These are phyloP conservation scores for Amiota mariae DNA, from an alignment of 2,888 invertebrate genomes.

Conservation along the genomic window DNA sequence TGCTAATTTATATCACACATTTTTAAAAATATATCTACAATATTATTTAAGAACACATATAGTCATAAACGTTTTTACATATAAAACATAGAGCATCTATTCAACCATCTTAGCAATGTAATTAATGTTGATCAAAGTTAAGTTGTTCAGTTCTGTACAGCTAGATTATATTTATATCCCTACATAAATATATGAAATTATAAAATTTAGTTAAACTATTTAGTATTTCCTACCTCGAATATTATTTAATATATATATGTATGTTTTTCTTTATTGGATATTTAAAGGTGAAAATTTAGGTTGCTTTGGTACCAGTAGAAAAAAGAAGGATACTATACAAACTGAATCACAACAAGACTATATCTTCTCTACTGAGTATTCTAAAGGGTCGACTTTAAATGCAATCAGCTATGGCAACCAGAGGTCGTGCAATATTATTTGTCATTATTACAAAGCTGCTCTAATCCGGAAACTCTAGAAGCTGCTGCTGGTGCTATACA, in stretches of 20 bases:
- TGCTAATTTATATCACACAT: no score
- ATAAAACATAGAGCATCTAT: no score
- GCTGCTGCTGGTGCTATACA: slow-evolving; percentile 99
- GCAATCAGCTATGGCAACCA: slow-evolving; percentile 89
- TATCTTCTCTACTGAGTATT: slow-evolving; percentile 70
- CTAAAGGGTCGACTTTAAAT: slow-evolving; percentile 73
- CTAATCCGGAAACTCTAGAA: slow-evolving; percentile 97
- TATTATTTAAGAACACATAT: no score
- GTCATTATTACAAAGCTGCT: slow-evolving; percentile 92
- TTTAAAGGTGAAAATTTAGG: slow-evolving; percentile 89
- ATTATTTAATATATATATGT: not conserved
- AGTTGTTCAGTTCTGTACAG: no score
- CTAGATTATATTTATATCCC: no score
- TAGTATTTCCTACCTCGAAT: no score
- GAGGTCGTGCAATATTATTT: slow-evolving; percentile 95
- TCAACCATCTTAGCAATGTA: no score
- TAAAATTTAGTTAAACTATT: no score
- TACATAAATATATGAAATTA: no score
- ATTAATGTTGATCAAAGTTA: no score
- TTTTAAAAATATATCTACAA: no score
- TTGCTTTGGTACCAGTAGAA: slow-evolving; percentile 96
- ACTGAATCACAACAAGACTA: slow-evolving; percentile 68
- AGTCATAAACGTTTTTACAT: no score
- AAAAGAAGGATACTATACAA: slow-evolving; percentile 83
- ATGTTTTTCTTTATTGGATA: slow-evolving; percentile 6